Conservation (phyloP, 2,888 invertebrate species). For the Calameuta filiformis region DNA sequence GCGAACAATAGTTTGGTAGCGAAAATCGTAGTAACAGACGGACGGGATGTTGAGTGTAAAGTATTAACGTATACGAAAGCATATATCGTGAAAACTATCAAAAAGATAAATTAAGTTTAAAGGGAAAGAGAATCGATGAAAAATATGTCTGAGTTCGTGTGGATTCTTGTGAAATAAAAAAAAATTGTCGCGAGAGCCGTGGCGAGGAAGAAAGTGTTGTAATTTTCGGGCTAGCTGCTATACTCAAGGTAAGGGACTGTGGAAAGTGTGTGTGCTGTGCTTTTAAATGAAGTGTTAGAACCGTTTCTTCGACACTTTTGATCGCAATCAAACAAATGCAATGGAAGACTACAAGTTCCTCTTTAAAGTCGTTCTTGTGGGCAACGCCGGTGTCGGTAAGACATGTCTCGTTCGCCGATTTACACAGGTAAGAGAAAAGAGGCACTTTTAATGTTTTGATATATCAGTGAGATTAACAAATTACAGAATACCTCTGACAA, state of each 20-base stretch:
- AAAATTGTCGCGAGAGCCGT: not conserved
- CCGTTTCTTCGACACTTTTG: not conserved
- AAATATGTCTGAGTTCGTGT: not conserved
- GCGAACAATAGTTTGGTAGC: not conserved
- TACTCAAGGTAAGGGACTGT: slow-evolving; percentile 27
- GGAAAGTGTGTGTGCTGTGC: slow-evolving; percentile 21
- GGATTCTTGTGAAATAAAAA: not conserved
- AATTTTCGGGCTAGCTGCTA: slow-evolving; percentile 10
- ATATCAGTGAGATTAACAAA: not conserved
- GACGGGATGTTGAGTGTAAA: not conserved
- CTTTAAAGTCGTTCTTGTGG: slow-evolving; percentile 98
- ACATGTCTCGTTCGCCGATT: slow-evolving; percentile 96
- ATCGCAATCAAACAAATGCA: slow-evolving; percentile 23
- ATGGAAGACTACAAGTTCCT: slow-evolving; percentile 99
- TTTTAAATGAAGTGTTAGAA: not conserved
- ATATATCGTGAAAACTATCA: not conserved
- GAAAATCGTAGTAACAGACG: not conserved
- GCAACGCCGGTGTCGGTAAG: slow-evolving; percentile 98
- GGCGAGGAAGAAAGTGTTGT: slow-evolving; percentile 2
- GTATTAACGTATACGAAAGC: not conserved
- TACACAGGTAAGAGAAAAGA: slow-evolving; percentile 77
- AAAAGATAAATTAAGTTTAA: not conserved
- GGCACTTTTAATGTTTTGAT: slow-evolving; percentile 3
- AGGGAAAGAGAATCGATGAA: not conserved
- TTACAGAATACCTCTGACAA: not conserved